Evolutionary conservation across 1,140 invertebrate species (phyloP).

Genomic region (Melitaea cinxia): DNA sequence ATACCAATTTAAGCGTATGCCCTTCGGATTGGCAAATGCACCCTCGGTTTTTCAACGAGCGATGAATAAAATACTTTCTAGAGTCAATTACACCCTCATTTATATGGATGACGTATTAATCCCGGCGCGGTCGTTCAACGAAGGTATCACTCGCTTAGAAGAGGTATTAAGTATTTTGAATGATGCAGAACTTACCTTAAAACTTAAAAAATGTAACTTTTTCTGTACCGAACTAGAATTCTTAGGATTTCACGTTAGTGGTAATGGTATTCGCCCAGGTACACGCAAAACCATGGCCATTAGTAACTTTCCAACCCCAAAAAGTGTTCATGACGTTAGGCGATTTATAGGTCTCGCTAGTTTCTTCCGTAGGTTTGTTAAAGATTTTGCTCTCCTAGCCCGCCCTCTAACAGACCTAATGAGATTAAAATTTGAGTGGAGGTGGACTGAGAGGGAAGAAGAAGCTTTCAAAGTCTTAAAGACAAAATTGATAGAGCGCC

Average conservation of each 20-base stretch:
- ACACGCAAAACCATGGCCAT: not conserved
- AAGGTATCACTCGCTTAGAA: too few species aligned
- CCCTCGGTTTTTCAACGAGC: slow-evolving; percentile 19
- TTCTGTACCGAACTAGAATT: too few species aligned
- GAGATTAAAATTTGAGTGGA: not conserved
- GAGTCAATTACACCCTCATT: slow-evolving; percentile 1
- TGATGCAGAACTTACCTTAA: slow-evolving; percentile 15
- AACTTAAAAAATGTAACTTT: too few species aligned
- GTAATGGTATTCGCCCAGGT: slow-evolving; percentile 8
- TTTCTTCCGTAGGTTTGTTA: slow-evolving; percentile 35
- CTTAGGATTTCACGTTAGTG: too few species aligned
- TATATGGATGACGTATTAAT: not conserved
- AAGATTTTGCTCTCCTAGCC: slow-evolving; percentile 14
- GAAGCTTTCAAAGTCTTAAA: not conserved
- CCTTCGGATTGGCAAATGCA: not conserved
- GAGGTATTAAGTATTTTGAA: not conserved
- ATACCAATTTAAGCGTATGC: not conserved
- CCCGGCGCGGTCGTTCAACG: too few species aligned
- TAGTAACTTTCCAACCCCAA: not conserved
- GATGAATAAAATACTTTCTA: slow-evolving; percentile 23
- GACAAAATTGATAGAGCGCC: slow-evolving; percentile 9
- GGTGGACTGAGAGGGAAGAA: not conserved
- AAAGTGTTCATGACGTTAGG: slow-evolving; percentile 18
- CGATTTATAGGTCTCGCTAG: slow-evolving; percentile 21
- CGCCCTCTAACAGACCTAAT: slow-evolving; percentile 25